Conservation (phyloP, 2,113 vertebrate species). For the Perca fluviatilis region DNA sequence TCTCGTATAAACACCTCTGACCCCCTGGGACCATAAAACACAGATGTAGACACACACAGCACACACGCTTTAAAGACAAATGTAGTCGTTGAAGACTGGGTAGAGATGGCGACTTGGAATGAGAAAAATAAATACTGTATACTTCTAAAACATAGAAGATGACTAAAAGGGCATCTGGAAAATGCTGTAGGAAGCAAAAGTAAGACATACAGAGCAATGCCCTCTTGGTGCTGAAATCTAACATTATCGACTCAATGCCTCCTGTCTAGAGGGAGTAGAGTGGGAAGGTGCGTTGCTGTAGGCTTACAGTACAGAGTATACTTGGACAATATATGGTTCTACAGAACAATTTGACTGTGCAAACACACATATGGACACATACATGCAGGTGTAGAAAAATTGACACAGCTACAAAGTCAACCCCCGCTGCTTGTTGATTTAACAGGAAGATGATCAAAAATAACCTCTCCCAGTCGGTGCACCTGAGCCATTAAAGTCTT, state of each 20-base stretch:
- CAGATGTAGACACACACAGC: conserved; percentile 36
- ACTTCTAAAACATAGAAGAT: conserved; percentile 43
- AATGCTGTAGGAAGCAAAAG: conserved; percentile 61
- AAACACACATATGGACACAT: conserved; percentile 22
- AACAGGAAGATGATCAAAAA: conserved; percentile 51
- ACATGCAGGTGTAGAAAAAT: conserved; percentile 19
- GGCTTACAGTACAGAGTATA: conserved; percentile 32
- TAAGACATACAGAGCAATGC: conserved; percentile 62
- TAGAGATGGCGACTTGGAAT: conserved; percentile 30
- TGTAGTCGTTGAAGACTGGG: conserved; percentile 32
- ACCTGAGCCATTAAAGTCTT: conserved; percentile 59
- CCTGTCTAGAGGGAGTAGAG: conserved; percentile 56
- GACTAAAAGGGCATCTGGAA: conserved; percentile 64
- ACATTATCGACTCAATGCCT: conserved; percentile 60
- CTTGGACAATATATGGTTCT: conserved; percentile 45
- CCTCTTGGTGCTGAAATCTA: conserved; percentile 58
- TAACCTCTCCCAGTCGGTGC: conserved; percentile 49
- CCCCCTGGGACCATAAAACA: conserved; percentile 69
- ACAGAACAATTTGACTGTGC: conserved; percentile 39
- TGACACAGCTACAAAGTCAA: conserved; percentile 12
- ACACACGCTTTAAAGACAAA: conserved; percentile 46
- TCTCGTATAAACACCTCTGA: conserved; percentile 77
- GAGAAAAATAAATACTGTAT: conserved; percentile 30
- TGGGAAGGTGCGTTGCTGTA: conserved; percentile 53
- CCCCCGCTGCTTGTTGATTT: conserved; percentile 33